Conservation (phyloP, 2,888 invertebrate species). For the Gastracanthus pulcherrimus region DNA sequence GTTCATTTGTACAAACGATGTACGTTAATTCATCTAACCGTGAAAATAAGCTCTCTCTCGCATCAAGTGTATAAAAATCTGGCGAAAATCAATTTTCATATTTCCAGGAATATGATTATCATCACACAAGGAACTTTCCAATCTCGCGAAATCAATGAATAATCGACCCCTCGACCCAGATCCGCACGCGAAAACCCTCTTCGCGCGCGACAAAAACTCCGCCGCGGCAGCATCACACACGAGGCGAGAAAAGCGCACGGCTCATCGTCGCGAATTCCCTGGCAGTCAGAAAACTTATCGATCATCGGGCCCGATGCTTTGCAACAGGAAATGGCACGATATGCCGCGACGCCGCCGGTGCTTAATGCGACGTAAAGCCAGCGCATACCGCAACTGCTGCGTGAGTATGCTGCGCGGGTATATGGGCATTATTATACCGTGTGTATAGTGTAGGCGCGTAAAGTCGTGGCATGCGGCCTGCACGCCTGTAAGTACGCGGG, state of each 20-base stretch:
- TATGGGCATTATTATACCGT: background rate
- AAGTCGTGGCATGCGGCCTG: background rate
- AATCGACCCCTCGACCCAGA: background rate
- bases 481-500: background rate
- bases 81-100: too few relatives aligned
- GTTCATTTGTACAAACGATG: too few relatives aligned
- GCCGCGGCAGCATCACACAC: background rate
- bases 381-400: background rate
- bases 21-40: too few relatives aligned
- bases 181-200: background rate
- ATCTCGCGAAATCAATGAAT: background rate
- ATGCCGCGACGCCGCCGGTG: background rate
- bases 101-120: too few relatives aligned
- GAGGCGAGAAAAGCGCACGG: background rate
- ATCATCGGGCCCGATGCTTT: slow-evolving; percentile 24
- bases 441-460: background rate
- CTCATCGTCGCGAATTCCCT: slow-evolving; percentile 31
- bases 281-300: slow-evolving; percentile 26
- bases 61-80: too few relatives aligned
- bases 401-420: background rate
- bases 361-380: slow-evolving; percentile 12
- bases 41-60: too few relatives aligned
- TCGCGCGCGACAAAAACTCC: background rate
- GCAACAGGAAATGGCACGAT: slow-evolving; percentile 20
- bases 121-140: background rate